Percentiles rank a stretch among this genome's conserved stretches.
Evolutionary conservation across 2,797 vertebrate genomes (phyloP).

Genomic region (Agapornis canus): DNA sequence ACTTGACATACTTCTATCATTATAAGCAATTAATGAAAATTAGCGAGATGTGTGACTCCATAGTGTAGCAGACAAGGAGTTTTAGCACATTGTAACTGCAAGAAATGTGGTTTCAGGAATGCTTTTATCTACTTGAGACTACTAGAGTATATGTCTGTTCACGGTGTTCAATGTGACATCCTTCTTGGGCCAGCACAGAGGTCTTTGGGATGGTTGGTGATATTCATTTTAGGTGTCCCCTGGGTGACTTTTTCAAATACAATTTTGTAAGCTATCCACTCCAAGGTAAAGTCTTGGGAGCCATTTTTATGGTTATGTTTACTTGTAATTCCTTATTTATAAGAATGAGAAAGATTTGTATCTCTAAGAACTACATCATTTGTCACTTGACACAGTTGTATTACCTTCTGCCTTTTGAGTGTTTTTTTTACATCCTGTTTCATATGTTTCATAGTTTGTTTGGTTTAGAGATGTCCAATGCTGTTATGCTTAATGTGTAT

Average conservation of each 20-base stretch:
- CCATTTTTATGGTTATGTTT: not conserved
- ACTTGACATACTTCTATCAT: not conserved
- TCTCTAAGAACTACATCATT: not conserved
- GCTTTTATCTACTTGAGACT: not conserved
- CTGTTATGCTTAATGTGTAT: not conserved
- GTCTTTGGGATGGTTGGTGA: not conserved
- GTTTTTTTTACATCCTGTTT: not conserved
- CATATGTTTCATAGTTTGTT: too few relatives aligned
- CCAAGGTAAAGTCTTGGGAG: not conserved
- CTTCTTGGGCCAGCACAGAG: not conserved
- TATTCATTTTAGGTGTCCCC: not conserved
- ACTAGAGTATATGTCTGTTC: not conserved
- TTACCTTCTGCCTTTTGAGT: not conserved
- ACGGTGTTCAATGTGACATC: not conserved
- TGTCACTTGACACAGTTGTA: not conserved
- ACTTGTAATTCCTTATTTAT: not conserved
- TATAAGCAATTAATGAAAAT: not conserved
- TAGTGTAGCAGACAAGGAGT: not conserved
- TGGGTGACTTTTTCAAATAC: not conserved
- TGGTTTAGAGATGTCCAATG: not conserved
- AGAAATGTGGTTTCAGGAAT: not conserved
- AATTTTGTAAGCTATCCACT: not conserved
- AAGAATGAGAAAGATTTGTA: not conserved
- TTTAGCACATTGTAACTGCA: not conserved
- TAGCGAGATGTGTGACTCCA: accelerated